Percentiles rank a stretch among this genome's conserved stretches.
Conservation (phyloP, 2,888 invertebrate species). For the Xylocampa areola region DNA sequence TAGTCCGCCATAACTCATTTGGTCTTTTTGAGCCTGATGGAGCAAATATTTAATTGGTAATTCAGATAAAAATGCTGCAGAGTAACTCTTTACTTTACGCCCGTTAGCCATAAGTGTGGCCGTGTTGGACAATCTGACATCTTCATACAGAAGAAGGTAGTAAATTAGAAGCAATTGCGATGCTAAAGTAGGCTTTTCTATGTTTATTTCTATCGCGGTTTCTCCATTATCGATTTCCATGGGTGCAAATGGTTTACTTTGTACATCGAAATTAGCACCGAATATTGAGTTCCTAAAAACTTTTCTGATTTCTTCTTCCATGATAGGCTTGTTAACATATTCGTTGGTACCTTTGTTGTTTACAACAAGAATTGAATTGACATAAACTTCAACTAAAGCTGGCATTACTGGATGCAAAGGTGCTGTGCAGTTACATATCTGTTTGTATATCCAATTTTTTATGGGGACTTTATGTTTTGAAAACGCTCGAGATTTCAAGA, state of each 20-base stretch:
- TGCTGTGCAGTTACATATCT: conserved; percentile 96
- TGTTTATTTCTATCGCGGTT: conserved; percentile 86
- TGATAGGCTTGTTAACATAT: conserved; percentile 97
- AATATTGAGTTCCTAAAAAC: conserved; percentile 95
- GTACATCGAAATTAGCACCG: conserved; percentile 92
- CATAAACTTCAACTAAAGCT: conserved; percentile 97
- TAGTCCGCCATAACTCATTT: conserved; percentile 96
- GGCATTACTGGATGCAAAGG: conserved; percentile 98
- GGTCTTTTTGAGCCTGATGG: conserved; percentile 97
- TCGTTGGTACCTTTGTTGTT: conserved; percentile 92
- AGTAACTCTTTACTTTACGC: conserved; percentile 95
- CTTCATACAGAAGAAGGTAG: conserved; percentile 97
- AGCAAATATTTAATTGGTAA: conserved; percentile 98
- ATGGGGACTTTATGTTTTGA: conserved; percentile 99
- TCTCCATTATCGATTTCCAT: conserved; percentile 89
- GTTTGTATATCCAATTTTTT: conserved; percentile 98
- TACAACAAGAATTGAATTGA: conserved; percentile 95
- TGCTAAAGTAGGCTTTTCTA: conserved; percentile 92
- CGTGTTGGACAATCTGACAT: conserved; percentile 94
- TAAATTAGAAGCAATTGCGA: conserved; percentile 97
- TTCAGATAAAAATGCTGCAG: conserved; percentile 96
- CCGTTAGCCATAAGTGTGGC: conserved; percentile 91
- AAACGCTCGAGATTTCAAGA: conserved; percentile 97
- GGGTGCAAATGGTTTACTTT: conserved; percentile 85
- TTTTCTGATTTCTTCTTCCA: conserved; percentile 95